Conservation (phyloP, 2,888 invertebrate species). For the Aphrophora alni region DNA sequence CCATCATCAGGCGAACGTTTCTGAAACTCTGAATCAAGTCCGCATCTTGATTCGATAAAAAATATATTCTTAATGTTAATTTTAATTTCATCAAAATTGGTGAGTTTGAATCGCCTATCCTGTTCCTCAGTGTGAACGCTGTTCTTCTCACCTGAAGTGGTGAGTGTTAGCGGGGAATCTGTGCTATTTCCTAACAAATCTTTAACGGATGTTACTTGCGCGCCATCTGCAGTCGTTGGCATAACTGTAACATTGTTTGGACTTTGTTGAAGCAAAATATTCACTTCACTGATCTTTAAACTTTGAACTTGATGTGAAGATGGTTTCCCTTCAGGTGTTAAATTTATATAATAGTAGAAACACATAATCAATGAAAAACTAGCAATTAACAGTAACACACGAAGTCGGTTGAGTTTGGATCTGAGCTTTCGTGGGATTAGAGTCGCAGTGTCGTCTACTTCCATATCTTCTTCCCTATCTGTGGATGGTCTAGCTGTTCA, state of each 20-base stretch:
- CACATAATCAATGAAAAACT: background rate
- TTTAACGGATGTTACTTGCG: constrained; percentile 13
- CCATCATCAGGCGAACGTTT: background rate
- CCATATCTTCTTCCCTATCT: background rate
- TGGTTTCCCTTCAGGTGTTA: background rate
- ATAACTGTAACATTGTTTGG: constrained; percentile 18
- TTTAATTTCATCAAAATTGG: constrained; percentile 11
- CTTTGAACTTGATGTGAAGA: too few species aligned
- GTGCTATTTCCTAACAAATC: constrained; percentile 16
- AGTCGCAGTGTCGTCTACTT: background rate
- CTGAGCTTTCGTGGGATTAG: background rate
- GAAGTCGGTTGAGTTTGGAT: background rate
- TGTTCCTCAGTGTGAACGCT: background rate
- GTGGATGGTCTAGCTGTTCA: too few species aligned
- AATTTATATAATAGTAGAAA: background rate
- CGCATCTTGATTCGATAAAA: constrained; percentile 28
- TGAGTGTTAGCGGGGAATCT: background rate
- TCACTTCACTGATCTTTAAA: background rate
- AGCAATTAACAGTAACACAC: background rate
- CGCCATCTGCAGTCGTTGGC: background rate
- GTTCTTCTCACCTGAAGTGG: background rate
- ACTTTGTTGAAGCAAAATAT: background rate
- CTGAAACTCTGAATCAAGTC: background rate
- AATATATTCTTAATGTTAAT: constrained; percentile 16
- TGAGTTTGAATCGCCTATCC: background rate